phyloP scores from a whole-genome alignment of 1,140 invertebrate species.

The Cryptotermes secundus region DNA sequence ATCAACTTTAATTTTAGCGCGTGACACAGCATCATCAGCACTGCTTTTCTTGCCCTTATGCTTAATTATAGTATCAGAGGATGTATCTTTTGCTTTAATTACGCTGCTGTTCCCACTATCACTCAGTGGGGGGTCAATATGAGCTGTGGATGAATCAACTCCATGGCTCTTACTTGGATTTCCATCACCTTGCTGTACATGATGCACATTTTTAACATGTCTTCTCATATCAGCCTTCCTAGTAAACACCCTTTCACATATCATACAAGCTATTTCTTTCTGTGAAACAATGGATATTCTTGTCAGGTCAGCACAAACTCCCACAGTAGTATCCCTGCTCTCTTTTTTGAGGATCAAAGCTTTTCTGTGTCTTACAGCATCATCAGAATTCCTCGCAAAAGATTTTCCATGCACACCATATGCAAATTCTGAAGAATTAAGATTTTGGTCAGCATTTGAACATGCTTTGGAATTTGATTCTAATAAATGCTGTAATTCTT shows the following conservation, averaged over 20 bases:
- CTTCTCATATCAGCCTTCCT: constrained; percentile 22
- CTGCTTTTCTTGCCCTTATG: background rate
- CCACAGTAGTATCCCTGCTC: background rate
- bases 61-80: background rate
- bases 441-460: background rate
- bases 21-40: background rate
- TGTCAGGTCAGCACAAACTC: background rate
- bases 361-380: background rate
- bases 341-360: background rate
- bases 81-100: background rate
- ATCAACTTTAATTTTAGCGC: background rate
- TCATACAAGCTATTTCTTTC: background rate
- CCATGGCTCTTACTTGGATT: background rate
- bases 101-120: background rate
- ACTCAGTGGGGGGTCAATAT: background rate
- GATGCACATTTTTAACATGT: background rate
- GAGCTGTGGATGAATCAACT: background rate
- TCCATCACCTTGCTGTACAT: background rate
- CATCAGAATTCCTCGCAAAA: background rate
- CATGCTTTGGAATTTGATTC: background rate
- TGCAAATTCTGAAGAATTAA: background rate
- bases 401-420: background rate
- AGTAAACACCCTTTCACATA: background rate
- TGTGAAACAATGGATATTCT: background rate
- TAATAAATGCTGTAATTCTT: too few relatives aligned